A percentile compares a stretch with the other conserved stretches of the same genome.
phyloP scores from a whole-genome alignment of 2,113 vertebrate genomes.

The Camelus bactrianus region DNA sequence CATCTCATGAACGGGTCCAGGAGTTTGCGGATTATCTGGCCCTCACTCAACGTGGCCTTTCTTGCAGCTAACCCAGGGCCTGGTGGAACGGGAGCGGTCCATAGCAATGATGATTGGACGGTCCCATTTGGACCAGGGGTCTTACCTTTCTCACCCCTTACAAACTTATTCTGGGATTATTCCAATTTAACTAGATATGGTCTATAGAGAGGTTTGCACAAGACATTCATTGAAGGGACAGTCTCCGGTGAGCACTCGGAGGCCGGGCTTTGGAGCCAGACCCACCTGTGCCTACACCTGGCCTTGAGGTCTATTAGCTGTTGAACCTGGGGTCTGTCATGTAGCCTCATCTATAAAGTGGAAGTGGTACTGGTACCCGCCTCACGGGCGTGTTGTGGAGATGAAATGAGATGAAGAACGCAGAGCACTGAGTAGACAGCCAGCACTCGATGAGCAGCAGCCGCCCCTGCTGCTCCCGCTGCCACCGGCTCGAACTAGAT shows the following conservation, averaged over 20 bases:
- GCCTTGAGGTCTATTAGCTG: background rate
- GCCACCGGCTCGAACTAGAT: accelerated
- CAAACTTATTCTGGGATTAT: background rate
- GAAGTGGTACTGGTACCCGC: background rate
- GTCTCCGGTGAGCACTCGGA: accelerated
- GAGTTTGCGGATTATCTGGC: accelerated
- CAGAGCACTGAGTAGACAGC: accelerated
- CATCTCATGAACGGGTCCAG: accelerated
- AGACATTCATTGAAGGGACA: background rate
- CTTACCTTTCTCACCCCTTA: background rate
- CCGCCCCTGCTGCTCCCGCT: accelerated
- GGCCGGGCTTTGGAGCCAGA: background rate
- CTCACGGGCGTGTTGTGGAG: accelerated
- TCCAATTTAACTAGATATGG: accelerated
- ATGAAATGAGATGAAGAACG: accelerated
- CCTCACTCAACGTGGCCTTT: background rate
- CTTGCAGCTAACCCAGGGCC: accelerated
- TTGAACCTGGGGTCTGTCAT: accelerated
- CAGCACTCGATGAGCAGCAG: accelerated
- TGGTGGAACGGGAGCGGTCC: background rate
- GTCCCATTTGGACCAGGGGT: background rate
- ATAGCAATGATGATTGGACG: accelerated
- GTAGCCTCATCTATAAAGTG: accelerated
- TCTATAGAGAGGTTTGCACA: accelerated
- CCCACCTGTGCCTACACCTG: background rate